These are phyloP conservation scores for Sisyra terminalis DNA, from an alignment of 2,888 invertebrate genomes.

Conservation along the genomic window DNA sequence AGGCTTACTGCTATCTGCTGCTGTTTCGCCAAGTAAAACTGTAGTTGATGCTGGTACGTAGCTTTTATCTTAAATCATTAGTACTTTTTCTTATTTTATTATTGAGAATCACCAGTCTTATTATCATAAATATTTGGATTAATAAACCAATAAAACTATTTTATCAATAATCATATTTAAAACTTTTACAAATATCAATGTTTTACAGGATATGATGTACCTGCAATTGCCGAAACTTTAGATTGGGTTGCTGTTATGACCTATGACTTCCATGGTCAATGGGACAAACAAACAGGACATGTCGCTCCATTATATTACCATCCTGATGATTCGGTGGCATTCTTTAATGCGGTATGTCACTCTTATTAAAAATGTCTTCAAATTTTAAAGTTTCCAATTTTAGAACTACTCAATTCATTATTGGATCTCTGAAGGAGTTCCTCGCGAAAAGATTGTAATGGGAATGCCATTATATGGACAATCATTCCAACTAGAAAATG, in stretches of 20 bases:
- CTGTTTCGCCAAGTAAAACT: slow-evolving; percentile 75
- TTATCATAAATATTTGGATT: no score
- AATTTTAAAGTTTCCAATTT: slow-evolving; percentile 10
- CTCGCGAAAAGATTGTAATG: slow-evolving; percentile 67
- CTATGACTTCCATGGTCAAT: slow-evolving; percentile 82
- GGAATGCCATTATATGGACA: slow-evolving; percentile 84
- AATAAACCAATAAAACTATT: no score
- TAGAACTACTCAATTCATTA: slow-evolving; percentile 78
- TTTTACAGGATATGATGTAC: slow-evolving; percentile 55
- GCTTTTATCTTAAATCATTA: background rate
- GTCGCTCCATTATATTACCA: slow-evolving; percentile 73
- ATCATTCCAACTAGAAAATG: slow-evolving; percentile 52
- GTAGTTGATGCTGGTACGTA: slow-evolving; percentile 56
- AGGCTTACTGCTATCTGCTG: slow-evolving; percentile 59
- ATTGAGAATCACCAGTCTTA: no score
- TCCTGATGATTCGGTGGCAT: slow-evolving; percentile 63
- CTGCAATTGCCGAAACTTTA: slow-evolving; percentile 50
- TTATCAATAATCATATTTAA: no score
- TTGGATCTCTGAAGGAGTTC: slow-evolving; percentile 76
- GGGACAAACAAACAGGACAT: slow-evolving; percentile 85
- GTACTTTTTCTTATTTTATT: background rate
- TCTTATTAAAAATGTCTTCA: slow-evolving; percentile 6
- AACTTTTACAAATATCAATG: no score
- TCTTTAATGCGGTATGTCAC: slow-evolving; percentile 60
- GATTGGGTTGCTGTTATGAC: slow-evolving; percentile 91